Evolutionary conservation across 1,140 invertebrate species (phyloP).

Genomic region (Meloidogyne chitwoodi): DNA sequence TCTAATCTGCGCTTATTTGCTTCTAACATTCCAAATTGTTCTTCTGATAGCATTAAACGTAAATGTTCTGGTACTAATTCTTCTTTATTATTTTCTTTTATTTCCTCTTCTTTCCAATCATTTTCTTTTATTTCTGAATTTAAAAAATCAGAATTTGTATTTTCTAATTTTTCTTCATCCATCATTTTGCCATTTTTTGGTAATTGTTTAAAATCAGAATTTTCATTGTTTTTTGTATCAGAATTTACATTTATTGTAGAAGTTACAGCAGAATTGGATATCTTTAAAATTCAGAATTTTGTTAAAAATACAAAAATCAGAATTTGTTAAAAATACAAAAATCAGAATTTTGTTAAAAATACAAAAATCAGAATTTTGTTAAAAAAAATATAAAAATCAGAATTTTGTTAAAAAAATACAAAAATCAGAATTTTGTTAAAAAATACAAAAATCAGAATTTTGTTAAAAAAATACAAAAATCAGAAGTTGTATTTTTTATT

Average conservation of each 20-base stretch:
- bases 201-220: background rate
- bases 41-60: slow-evolving; percentile 4
- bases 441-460: background rate
- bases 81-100: background rate
- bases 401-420: no score
- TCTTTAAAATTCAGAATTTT: no score
- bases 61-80: background rate
- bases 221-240: background rate
- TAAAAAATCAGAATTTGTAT: background rate
- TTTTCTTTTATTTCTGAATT: background rate
- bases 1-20: slow-evolving; percentile 34
- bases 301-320: no score
- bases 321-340: no score
- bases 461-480: background rate
- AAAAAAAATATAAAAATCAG: no score
- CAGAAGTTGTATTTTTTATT: background rate
- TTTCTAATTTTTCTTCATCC: background rate
- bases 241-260: background rate
- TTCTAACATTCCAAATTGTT: slow-evolving; percentile 39
- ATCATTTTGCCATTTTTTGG: background rate
- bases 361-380: no score
- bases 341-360: no score
- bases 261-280: no score
- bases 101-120: background rate
- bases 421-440: no score